These are phyloP conservation scores for Pogonocherus hispidulus DNA, from an alignment of 2,888 invertebrate genomes.

Conservation along the genomic window DNA sequence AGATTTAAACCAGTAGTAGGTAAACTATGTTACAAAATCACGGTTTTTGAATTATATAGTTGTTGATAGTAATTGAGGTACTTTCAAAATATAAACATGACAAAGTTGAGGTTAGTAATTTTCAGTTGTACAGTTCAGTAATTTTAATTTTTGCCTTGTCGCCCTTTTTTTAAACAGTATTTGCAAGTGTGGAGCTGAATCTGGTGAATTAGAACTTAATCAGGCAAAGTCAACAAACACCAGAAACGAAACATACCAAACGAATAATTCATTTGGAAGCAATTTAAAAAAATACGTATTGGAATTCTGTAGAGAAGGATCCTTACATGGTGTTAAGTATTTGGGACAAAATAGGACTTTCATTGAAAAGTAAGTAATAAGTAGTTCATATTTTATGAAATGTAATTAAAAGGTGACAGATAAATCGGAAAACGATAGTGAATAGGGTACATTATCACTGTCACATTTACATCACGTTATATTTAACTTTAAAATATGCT, in stretches of 20 bases:
- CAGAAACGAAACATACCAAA: background rate
- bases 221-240: background rate
- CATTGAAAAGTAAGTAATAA: slow-evolving; percentile 31
- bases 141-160: no score
- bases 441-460: no score
- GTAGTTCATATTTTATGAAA: background rate
- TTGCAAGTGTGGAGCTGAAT: background rate
- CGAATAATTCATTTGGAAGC: background rate
- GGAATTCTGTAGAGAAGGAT: slow-evolving; percentile 7
- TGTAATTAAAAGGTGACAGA: no score
- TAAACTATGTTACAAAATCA: background rate
- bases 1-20: no score
- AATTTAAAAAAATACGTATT: background rate
- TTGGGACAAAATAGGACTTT: slow-evolving; percentile 30
- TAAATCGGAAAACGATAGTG: no score
- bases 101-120: background rate
- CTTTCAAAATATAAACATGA: background rate
- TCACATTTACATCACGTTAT: no score
- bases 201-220: background rate
- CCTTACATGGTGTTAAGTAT: slow-evolving; percentile 32
- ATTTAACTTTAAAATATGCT: no score
- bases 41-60: background rate
- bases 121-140: background rate
- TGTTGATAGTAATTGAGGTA: background rate
- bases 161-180: background rate